Conservation (phyloP, 2,888 invertebrate genomes). For the Smittia aterrima region DNA sequence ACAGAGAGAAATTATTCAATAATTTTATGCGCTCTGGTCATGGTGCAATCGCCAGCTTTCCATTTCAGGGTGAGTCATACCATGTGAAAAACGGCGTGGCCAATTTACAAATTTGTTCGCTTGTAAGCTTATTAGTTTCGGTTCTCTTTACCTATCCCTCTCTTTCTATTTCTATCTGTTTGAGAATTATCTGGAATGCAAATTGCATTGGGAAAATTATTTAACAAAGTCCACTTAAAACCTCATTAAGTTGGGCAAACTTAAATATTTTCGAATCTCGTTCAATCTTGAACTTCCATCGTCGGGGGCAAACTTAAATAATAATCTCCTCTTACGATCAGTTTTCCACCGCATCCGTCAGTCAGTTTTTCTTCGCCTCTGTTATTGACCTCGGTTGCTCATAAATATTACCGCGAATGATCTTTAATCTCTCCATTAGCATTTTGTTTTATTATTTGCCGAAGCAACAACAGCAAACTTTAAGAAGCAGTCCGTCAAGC, state of each 20-base stretch:
- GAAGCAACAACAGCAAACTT: background rate
- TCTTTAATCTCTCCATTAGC: conserved; percentile 3
- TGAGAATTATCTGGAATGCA: background rate
- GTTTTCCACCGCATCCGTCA: background rate
- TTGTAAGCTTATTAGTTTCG: too few relatives aligned
- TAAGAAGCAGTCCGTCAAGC: background rate
- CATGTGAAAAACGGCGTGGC: background rate
- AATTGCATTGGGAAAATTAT: background rate
- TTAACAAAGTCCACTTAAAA: background rate
- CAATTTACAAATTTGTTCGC: too few relatives aligned
- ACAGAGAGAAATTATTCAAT: background rate
- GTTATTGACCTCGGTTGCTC: background rate
- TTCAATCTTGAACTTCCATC: background rate
- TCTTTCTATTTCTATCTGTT: too few relatives aligned
- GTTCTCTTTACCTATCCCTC: too few relatives aligned
- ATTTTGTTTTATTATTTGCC: background rate
- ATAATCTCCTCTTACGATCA: background rate
- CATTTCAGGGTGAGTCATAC: background rate
- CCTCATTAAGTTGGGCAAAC: background rate
- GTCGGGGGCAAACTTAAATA: too few relatives aligned
- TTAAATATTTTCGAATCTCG: background rate
- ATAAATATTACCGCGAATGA: background rate
- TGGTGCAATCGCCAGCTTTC: background rate
- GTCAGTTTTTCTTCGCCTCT: background rate
- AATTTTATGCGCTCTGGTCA: conserved; percentile 1